Percentiles rank a stretch among this genome's conserved stretches.
Conservation (phyloP, 1,140 invertebrate genomes). For the Archegozetes longisetosus region DNA sequence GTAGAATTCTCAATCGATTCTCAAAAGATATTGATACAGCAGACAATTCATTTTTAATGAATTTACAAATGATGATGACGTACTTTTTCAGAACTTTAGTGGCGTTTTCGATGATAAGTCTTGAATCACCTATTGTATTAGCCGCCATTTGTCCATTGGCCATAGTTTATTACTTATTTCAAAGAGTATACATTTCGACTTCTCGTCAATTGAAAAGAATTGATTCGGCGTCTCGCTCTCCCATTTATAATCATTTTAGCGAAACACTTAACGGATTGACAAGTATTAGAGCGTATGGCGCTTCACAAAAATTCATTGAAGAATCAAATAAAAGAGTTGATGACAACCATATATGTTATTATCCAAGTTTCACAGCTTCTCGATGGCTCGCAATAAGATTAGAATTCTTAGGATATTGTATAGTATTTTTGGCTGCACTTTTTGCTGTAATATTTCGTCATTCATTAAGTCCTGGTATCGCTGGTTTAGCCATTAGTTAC, state of each 20-base stretch:
- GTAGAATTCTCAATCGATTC: slow-evolving; percentile 51
- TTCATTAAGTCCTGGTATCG: slow-evolving; percentile 50
- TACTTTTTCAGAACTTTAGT: slow-evolving; percentile 48
- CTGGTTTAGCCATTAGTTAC: slow-evolving; percentile 76
- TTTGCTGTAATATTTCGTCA: slow-evolving; percentile 63
- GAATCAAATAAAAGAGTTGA: slow-evolving; percentile 28
- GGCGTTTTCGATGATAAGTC: slow-evolving; percentile 50
- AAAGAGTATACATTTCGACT: slow-evolving; percentile 36
- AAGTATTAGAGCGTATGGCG: slow-evolving; percentile 28
- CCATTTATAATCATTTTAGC: slow-evolving; percentile 37
- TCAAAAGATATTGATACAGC: slow-evolving; percentile 34
- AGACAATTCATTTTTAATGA: slow-evolving; percentile 34
- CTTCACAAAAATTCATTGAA: slow-evolving; percentile 8
- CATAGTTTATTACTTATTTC: slow-evolving; percentile 39
- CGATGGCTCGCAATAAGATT: slow-evolving; percentile 30
- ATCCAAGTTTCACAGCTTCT: slow-evolving; percentile 23
- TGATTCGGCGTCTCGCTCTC: slow-evolving; percentile 36
- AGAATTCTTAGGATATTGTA: slow-evolving; percentile 28
- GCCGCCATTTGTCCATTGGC: slow-evolving; percentile 38
- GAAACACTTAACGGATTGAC: slow-evolving; percentile 29
- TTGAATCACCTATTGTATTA: slow-evolving; percentile 61
- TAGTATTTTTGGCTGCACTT: slow-evolving; percentile 44
- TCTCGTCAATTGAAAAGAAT: slow-evolving; percentile 38
- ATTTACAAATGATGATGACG: slow-evolving; percentile 30
- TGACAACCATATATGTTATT: slow-evolving; percentile 34